Conservation (phyloP, 2,113 vertebrate genomes). For the Stegastes partitus region DNA sequence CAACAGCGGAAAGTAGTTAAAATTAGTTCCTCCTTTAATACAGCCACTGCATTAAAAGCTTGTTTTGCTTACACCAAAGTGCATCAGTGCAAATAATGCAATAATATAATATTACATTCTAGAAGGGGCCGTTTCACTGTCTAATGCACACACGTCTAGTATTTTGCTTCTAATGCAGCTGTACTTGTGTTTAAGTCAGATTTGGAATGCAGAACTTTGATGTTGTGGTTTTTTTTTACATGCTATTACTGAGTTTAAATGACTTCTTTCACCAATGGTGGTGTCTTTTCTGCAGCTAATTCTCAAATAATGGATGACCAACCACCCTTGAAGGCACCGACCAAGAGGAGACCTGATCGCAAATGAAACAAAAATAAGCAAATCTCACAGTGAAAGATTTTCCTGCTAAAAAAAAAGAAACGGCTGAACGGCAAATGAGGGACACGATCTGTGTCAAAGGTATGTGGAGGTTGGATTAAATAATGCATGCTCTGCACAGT, state of each 20-base stretch:
- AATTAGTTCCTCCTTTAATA: neutral
- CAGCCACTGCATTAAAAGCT: too few species aligned
- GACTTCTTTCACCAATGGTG: neutral
- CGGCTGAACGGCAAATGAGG: too few species aligned
- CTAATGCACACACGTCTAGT: neutral
- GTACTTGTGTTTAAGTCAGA: neutral
- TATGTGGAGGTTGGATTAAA: neutral
- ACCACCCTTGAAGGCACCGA: neutral
- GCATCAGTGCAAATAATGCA: neutral
- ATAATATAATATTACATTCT: neutral
- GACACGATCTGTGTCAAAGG: neutral
- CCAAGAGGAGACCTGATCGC: neutral
- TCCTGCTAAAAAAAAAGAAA: neutral
- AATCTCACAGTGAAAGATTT: too few species aligned
- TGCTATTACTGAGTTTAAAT: neutral
- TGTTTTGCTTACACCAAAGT: neutral
- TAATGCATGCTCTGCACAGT: neutral
- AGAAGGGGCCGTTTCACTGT: neutral
- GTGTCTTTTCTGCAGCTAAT: conserved; percentile 4
- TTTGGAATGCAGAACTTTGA: neutral
- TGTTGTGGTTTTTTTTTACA: neutral
- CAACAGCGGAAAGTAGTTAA: conserved; percentile 12
- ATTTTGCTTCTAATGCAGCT: neutral
- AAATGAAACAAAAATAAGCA: conserved; percentile 17
- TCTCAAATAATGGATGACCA: conserved; percentile 7